These are phyloP conservation scores for Lepidocyrtoides sp. DNA, from an alignment of 2,888 invertebrate genomes.

Conservation along the genomic window DNA sequence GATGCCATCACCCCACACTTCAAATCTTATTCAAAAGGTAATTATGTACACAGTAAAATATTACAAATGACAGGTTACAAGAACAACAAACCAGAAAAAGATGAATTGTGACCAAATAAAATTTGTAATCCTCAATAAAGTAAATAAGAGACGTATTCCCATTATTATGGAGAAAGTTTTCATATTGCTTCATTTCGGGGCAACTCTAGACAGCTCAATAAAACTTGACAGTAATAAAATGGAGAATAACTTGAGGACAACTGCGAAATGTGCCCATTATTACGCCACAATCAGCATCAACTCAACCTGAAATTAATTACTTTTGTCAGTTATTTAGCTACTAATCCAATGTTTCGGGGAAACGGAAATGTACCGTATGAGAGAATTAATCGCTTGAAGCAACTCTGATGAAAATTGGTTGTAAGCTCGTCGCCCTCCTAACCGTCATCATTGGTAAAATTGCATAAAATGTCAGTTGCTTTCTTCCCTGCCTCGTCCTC, in stretches of 20 bases:
- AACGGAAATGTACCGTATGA: neutral
- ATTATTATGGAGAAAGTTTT: too few relatives aligned
- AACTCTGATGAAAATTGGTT: slow-evolving; percentile 27
- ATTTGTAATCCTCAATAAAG: too few relatives aligned
- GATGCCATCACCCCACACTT: slow-evolving; percentile 42
- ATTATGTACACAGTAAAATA: too few relatives aligned
- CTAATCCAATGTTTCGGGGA: neutral
- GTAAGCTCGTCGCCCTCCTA: neutral
- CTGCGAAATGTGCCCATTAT: neutral
- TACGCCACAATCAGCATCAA: neutral
- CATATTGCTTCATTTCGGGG: too few relatives aligned
- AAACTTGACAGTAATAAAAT: neutral
- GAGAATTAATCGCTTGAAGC: slow-evolving; percentile 2
- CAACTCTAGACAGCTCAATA: too few relatives aligned
- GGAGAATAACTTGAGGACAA: neutral
- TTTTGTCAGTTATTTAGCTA: neutral
- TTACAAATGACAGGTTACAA: too few relatives aligned
- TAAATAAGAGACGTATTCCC: too few relatives aligned
- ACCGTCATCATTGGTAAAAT: neutral
- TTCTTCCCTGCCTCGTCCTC: neutral
- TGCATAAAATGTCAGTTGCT: too few relatives aligned
- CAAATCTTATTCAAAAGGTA: slow-evolving; percentile 72
- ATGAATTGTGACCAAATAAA: too few relatives aligned
- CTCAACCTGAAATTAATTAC: slow-evolving; percentile 10
- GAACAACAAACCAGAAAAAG: too few relatives aligned